Conservation (phyloP, 2,888 invertebrate species). For the Perdita meconis region DNA sequence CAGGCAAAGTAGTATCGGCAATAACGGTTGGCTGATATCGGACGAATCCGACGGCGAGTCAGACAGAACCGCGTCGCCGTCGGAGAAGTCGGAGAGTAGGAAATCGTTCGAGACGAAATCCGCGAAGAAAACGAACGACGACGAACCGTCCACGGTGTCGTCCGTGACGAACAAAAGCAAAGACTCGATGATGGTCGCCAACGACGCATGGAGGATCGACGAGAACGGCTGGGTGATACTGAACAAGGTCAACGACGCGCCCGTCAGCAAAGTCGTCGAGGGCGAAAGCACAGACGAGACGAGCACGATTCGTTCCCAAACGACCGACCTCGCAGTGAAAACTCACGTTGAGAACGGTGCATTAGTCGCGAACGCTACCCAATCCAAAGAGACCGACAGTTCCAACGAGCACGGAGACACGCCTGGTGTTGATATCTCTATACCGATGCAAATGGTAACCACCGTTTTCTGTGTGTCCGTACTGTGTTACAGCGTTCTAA, state of each 20-base stretch:
- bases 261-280: constrained; percentile 53
- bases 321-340: constrained; percentile 67
- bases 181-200: neutral
- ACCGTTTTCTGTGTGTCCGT: constrained; percentile 84
- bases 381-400: constrained; percentile 72
- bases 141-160: neutral
- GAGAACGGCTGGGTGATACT: constrained; percentile 72
- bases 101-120: neutral
- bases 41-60: constrained; percentile 75
- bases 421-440: constrained; percentile 76
- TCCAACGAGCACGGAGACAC: constrained; percentile 69
- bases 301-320: constrained; percentile 70
- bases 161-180: neutral
- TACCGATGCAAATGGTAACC: constrained; percentile 84
- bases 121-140: neutral
- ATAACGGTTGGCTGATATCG: constrained; percentile 77
- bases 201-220: constrained; percentile 65
- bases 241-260: constrained; percentile 52
- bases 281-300: constrained; percentile 56
- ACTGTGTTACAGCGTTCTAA: constrained; percentile 83
- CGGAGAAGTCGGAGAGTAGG: neutral
- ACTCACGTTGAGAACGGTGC: constrained; percentile 72
- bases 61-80: constrained; percentile 50
- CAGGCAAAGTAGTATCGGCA: constrained; percentile 69
- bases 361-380: constrained; percentile 72